Base-by-base conservation (phyloP, 2,113 vertebrate genomes). In the Hipposideros armiger region DNA sequence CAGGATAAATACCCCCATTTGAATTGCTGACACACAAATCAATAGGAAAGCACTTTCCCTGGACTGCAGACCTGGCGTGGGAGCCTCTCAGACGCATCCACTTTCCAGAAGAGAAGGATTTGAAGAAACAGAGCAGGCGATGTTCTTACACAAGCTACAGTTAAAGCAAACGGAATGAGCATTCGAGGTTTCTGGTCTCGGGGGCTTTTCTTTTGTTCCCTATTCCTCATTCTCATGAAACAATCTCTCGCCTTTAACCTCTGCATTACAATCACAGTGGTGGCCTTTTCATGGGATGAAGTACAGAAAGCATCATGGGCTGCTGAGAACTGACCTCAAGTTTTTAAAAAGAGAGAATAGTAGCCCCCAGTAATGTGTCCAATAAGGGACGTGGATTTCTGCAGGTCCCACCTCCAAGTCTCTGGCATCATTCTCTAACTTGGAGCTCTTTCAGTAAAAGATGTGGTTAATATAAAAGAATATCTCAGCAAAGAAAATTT, bases 1-100 rank as follows among this genome's bases (percentile, higher is more conserved):
- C 84, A 97, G 84, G 85, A 93, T 97, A 97, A 98, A 97, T 97
- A 96, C 72, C 91, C 60, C 42, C 50, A 95, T 97, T 97, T 97
- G 95, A 97, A 92, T 90, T 83, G 70, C 90, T 96, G 97, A 97
- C 88, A 90, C 45, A 84, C 84, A 93, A 87, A 97, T 98, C 97
- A 96, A 97, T 93, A 97, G 87, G 81, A 45, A 80, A 97, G 72
- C 50, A 19, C 81, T 96, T 97, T 96, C 67, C 82, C 32, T 42
- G 3, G 87, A 89, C 83, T 30, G n/a, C 84, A 88, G 82, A 67
- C 88, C 84, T 74, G 82, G 95, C 86, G 26, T 56, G 82, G 14
- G 26, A 95, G 67, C 45, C 70, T 87, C 60, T 73, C 56, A 52
- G 73, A 24, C 67, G 0, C 80, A 58, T 50, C 88, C 84, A 84